phyloP scores from a whole-genome alignment of 2,797 vertebrate genomes.

The Enteromius mattozi region DNA sequence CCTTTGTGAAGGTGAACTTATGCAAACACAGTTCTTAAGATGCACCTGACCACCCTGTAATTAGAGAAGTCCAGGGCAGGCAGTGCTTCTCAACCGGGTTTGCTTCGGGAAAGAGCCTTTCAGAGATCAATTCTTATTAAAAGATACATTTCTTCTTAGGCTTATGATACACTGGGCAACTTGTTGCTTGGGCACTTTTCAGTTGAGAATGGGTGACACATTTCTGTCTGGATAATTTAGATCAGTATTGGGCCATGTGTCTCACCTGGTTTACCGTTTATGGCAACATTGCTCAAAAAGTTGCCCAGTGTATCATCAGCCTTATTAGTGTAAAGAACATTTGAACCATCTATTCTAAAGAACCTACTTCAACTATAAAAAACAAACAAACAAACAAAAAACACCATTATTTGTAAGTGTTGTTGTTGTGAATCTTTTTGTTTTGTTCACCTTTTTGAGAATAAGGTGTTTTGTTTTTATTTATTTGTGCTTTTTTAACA shows the following conservation, averaged over 20 bases:
- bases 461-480: background rate
- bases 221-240: too few species aligned
- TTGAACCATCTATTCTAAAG: background rate
- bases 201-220: too few species aligned
- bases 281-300: too few species aligned
- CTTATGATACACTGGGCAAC: too few species aligned
- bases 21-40: constrained; percentile 1
- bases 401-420: background rate
- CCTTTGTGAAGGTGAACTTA: constrained; percentile 28
- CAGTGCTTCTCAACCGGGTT: background rate
- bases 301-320: too few species aligned
- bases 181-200: too few species aligned
- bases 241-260: too few species aligned
- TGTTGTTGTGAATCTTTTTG: background rate
- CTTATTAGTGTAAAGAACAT: background rate
- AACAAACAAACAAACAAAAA: too few species aligned
- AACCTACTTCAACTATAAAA: background rate
- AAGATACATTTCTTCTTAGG: background rate
- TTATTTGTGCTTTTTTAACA: background rate
- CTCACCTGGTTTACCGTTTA: too few species aligned
- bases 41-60: background rate
- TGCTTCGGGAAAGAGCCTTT: background rate
- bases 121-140: too few species aligned
- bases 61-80: background rate
- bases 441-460: background rate